Evolutionary conservation across 2,888 invertebrate species (phyloP).

Genomic region (Coenonympha arcania): DNA sequence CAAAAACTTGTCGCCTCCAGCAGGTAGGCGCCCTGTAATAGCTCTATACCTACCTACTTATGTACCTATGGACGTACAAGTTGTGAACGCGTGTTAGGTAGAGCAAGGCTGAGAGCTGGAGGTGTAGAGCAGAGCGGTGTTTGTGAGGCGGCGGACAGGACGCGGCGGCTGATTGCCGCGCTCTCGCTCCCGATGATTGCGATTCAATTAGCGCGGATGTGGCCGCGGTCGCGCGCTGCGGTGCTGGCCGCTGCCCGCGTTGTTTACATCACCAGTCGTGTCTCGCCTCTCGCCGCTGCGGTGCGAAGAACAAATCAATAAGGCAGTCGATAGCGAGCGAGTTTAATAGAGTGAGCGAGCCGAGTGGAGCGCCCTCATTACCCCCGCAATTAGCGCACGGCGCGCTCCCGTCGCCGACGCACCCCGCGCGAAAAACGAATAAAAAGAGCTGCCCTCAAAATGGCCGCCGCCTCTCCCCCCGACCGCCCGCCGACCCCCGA

Average conservation of each 20-base stretch:
- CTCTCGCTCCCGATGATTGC: constrained; percentile 53
- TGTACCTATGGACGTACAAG: background rate
- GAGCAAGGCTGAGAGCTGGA: no score
- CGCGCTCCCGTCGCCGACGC: constrained; percentile 70
- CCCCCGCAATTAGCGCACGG: constrained; percentile 74
- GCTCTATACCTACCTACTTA: background rate
- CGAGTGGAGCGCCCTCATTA: constrained; percentile 73
- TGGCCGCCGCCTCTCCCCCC: constrained; percentile 77
- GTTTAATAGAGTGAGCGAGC: constrained; percentile 73
- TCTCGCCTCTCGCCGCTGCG: constrained; percentile 48
- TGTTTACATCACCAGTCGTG: constrained; percentile 57
- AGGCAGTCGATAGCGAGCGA: constrained; percentile 71
- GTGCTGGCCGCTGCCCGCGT: no score
- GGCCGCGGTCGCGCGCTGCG: constrained; percentile 30
- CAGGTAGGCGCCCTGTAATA: background rate
- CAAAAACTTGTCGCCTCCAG: background rate
- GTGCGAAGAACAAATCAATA: constrained; percentile 72
- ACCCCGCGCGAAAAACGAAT: constrained; percentile 76
- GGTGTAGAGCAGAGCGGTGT: no score
- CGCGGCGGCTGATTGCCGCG: constrained; percentile 12
- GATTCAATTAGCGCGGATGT: constrained; percentile 57
- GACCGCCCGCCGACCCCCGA: constrained; percentile 64
- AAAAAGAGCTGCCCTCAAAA: constrained; percentile 82
- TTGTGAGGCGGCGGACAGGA: no score
- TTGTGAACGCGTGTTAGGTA: no score